These are phyloP conservation scores for Drosophila pectinifera DNA, from an alignment of 1,140 invertebrate genomes.

Conservation along the genomic window DNA sequence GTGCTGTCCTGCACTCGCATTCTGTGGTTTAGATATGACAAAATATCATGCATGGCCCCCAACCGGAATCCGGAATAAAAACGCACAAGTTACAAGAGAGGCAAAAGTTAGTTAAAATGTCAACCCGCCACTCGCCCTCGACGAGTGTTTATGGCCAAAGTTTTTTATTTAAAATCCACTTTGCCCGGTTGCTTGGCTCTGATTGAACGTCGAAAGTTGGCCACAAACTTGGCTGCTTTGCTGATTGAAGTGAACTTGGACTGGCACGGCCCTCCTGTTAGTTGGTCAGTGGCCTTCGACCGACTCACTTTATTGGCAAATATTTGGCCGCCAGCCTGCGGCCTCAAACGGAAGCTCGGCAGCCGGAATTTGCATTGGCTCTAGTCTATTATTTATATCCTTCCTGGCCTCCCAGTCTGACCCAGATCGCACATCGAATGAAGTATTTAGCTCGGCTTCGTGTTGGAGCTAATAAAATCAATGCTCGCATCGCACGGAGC, in stretches of 20 bases:
- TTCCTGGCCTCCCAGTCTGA: too few species aligned
- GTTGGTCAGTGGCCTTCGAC: conserved; percentile 34
- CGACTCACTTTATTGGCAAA: conserved; percentile 28
- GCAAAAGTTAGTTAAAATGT: conserved; percentile 77
- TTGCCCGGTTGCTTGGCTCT: conserved; percentile 51
- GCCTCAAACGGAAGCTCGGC: conserved; percentile 2
- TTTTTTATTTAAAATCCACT: conserved; percentile 76
- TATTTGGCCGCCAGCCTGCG: conserved; percentile 21
- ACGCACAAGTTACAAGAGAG: conserved; percentile 19
- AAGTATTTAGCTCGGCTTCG: conserved; percentile 60
- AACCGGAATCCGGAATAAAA: conserved; percentile 11
- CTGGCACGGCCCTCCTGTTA: conserved; percentile 33
- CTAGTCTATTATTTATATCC: conserved; percentile 21
- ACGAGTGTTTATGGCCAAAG: conserved; percentile 70
- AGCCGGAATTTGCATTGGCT: conserved; percentile 20
- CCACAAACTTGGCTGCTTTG: conserved; percentile 45
- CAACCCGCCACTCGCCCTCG: conserved; percentile 42
- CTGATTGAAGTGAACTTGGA: conserved; percentile 50
- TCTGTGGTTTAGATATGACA: conserved; percentile 79
- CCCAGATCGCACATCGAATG: conserved; percentile 45
- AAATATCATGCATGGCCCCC: conserved; percentile 61
- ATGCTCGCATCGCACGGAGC: conserved; percentile 42
- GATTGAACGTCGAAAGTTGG: conserved; percentile 56
- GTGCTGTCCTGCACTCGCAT: conserved; percentile 67
- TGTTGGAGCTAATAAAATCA: conserved; percentile 74